These are phyloP conservation scores for Nymphicus hollandicus DNA, from an alignment of 2,113 vertebrate genomes.

Conservation along the genomic window DNA sequence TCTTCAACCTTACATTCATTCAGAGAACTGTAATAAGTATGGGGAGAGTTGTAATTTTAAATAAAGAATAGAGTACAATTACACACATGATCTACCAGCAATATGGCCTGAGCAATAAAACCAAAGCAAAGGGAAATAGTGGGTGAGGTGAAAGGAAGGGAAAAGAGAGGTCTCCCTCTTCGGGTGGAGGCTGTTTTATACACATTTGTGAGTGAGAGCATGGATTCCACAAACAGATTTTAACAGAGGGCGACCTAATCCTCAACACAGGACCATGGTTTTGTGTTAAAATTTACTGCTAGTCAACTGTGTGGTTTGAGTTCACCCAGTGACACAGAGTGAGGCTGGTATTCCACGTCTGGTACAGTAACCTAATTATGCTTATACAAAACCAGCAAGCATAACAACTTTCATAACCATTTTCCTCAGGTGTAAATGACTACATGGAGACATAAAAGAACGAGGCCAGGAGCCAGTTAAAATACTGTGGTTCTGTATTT, in stretches of 20 bases:
- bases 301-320: background rate
- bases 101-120: background rate
- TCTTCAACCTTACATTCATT: background rate
- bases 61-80: background rate
- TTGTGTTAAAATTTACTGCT: background rate
- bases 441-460: background rate
- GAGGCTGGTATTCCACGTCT: background rate
- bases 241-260: background rate
- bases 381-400: background rate
- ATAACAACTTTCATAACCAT: background rate
- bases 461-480: background rate
- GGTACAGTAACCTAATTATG: rapidly evolving
- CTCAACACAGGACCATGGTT: background rate
- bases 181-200: background rate
- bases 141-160: background rate
- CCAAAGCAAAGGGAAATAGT: background rate
- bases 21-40: background rate
- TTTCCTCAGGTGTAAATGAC: background rate
- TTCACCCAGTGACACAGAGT: background rate
- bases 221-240: background rate
- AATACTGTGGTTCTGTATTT: background rate
- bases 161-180: background rate
- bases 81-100: background rate
- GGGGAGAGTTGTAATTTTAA: background rate
- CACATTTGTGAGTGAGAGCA: background rate